Base-by-base conservation (phyloP, 2,888 invertebrate genomes). In the Aphidoletes aphidimyza region DNA sequence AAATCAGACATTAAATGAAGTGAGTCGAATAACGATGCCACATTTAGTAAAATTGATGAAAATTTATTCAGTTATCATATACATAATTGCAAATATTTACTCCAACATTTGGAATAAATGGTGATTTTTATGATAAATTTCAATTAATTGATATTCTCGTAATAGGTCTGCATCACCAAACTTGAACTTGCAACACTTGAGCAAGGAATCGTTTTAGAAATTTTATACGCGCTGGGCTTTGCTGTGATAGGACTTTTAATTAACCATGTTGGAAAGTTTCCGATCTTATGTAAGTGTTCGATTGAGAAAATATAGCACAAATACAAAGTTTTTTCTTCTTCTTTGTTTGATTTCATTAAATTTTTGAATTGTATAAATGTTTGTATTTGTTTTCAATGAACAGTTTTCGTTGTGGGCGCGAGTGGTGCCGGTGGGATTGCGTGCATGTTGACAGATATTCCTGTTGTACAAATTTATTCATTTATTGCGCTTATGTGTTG, bases 161-260 rank as follows among this genome's bases (percentile, higher is more conserved):
- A 14, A 39, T 19, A 45, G 1, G 85, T 86, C 54, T 88, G 88
- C 54, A 86, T 85, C 81, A 88, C 88, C 54, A 88, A 87, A 84
- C 85, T 89, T 34, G 89, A 88, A 85, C 88, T 88, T 11, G 86
- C 87, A 11, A 88, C 89, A 0, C 88, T 87, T 83, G 86, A 88
- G 83, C 87, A 88, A 86, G 87, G 88, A 0, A 83, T 88, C 39
- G 86, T 87, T 1, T 85, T 89, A 47, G 89, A 89, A 85, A 42
- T 88, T 0, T 84, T 88, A 9, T 89, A 88, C 84, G 87, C 88
- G 0, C 85, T 88, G 5, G 88, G 88, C 0, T 89, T 89, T 86
- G 88, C 88, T 19, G 39, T 88, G 0, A 88, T 89, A 69, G 88
- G 88, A 3, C 84, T 86, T 2, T 86, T 88, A 36, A 89, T 89